Base-by-base conservation (phyloP, 1,140 invertebrate species). In the Spodoptera frugiperda region DNA sequence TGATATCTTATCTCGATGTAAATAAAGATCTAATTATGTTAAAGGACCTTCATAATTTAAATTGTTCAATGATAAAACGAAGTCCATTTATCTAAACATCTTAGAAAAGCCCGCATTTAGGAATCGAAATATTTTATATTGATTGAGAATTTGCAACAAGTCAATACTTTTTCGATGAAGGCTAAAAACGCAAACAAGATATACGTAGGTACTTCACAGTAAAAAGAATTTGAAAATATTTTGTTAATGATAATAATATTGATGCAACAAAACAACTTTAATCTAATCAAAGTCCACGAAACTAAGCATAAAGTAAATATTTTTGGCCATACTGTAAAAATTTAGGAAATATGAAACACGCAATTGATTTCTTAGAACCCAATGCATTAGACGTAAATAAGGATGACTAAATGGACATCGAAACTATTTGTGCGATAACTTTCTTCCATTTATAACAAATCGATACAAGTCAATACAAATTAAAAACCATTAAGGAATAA, bases 391-490 rank as follows among this genome's bases (percentile, higher is more conserved):
- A 39, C 33, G 33, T 39, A 39, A 39, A 39, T 6, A 39, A 39
- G 33, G 33, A 10, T 39, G 33, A 39, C 25, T 25, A 61, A 44
- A 63, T 19, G 17, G 15, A 6, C 1, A 49, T 8, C 63, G 48
- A 65, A 1, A 30, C 14, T 15, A n/a, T 30, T 25, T 59, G 11
- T 44, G 46, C 4, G 33, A 65, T 0, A 59, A 15, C 10, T 17
- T 65, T 48, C 33, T 19, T 67, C 12, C 4, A 14, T 48, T 3
- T 4, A 9, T 49, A n/a, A 67, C 15, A 49, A 67, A 67, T 67
- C 63, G 63, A 49, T 67, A 49, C 44, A 25, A 67, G 63, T 67
- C 63, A 25, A 67, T 11, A 17, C 15, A 55, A 44, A 73, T 73
- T 49, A 55, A 30, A 59, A 39, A 19, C 30, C 71, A 61, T 73